phyloP scores from a whole-genome alignment of 1,140 invertebrate genomes.

The Phenacoccus solenopsis region DNA sequence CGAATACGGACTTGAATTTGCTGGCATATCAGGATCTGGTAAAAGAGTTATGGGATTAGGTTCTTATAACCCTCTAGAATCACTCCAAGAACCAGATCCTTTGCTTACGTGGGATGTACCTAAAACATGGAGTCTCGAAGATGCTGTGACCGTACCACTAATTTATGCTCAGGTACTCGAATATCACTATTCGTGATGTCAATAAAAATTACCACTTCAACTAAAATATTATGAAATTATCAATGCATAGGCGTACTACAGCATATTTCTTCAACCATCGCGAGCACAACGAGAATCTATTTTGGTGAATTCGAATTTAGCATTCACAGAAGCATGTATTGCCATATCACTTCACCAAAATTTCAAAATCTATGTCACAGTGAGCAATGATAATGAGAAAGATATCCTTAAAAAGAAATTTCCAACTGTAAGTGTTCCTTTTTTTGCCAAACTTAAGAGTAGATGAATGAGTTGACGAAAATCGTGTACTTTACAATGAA shows the following conservation, averaged over 20 bases:
- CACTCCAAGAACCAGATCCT: constrained; percentile 21
- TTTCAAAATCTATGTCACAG: background rate
- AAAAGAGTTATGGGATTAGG: constrained; percentile 84
- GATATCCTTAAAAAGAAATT: background rate
- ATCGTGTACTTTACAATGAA: too few species aligned
- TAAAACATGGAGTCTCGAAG: constrained; percentile 39
- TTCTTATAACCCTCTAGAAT: constrained; percentile 68
- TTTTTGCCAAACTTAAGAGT: too few species aligned
- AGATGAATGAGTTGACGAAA: too few species aligned
- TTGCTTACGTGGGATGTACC: constrained; percentile 38
- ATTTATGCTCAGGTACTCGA: constrained; percentile 28
- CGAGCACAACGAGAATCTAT: background rate
- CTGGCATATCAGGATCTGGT: constrained; percentile 60
- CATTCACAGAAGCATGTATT: background rate
- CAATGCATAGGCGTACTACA: background rate
- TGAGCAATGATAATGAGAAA: background rate
- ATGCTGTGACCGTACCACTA: constrained; percentile 44
- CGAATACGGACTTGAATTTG: constrained; percentile 84
- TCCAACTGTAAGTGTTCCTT: background rate
- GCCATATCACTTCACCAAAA: background rate
- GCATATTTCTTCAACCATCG: background rate
- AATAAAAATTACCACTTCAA: too few species aligned
- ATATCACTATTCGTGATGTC: too few species aligned
- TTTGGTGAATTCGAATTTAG: background rate
- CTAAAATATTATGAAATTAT: too few species aligned